Base-by-base conservation (phyloP, 2,888 invertebrate genomes). In the Macaria notata region DNA sequence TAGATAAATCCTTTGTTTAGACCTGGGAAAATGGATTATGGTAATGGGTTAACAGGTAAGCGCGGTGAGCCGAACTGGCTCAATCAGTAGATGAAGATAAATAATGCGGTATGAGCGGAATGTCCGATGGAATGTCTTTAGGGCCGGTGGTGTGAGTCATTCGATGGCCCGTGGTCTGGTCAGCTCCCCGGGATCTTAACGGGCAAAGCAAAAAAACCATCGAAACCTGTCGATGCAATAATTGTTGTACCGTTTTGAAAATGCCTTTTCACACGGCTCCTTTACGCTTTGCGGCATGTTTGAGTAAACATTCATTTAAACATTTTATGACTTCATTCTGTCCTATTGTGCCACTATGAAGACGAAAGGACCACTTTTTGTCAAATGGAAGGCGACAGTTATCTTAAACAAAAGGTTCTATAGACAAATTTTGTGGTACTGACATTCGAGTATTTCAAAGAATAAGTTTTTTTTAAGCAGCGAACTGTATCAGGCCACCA, bases 121-220 rank as follows among this genome's bases (percentile, higher is more conserved):
- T 84, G 84, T 80, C 82, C 83, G 80, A 69, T 67, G 82, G 79
- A 83, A 89, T 87, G 74, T 80, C 77, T 54, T 69, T 59, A 71
- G 82, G 67, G 71, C 81, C 83, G 59, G 73, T 56, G 59, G 62
- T 60, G 71, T 90, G 90, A 90, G 75, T 90, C 90, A 90, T 70
- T 68, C 73, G 72, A 69, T 74, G 68, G 68, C 67, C 63, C 63
- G 72, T 70, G 63, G 68, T 66, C 68, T 70, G 63, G 68, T 66
- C 68, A 58, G 33, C 69, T 72, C 73, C 68, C 63, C 70, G 75
- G 74, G 74, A 76, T 72, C 70, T 66, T 75, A 78, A 78, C 80
- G 76, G 81, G 66, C 73, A 63, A 70, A 61, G 56, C 60, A 53
- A 60, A 68, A 75, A 71, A 71, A 70, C 68, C 68, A 31, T 43